A percentile compares a stretch with the other conserved stretches of the same genome.
Evolutionary conservation across 2,888 invertebrate genomes (phyloP).

Genomic region (Syrista parreyssii): DNA sequence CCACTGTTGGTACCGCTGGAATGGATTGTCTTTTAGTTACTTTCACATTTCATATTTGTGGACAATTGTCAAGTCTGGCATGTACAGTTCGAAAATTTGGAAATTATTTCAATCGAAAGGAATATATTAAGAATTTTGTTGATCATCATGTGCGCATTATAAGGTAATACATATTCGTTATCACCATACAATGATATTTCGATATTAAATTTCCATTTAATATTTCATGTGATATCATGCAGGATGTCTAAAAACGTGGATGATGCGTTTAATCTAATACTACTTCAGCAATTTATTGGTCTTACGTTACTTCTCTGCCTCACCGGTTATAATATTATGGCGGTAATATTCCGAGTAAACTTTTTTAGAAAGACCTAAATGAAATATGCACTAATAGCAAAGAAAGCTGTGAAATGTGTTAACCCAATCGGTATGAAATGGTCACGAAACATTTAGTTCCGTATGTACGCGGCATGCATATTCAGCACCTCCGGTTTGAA

Average conservation of each 20-base stretch:
- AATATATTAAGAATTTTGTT: not conserved
- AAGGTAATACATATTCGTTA: not conserved
- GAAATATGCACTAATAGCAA: too few relatives aligned
- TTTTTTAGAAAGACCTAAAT: too few relatives aligned
- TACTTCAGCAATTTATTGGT: conserved; percentile 21
- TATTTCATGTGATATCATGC: not conserved
- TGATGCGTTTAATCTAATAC: not conserved
- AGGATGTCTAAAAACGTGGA: not conserved
- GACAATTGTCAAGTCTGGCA: conserved; percentile 23
- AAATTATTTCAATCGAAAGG: too few relatives aligned
- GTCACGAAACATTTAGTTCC: too few relatives aligned
- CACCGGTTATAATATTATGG: conserved; percentile 14
- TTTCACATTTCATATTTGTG: conserved; percentile 27
- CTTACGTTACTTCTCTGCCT: conserved; percentile 25
- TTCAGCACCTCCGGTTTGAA: too few relatives aligned
- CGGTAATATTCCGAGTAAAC: conserved; percentile 9
- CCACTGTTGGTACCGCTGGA: conserved; percentile 20
- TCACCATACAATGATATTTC: not conserved
- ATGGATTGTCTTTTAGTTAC: conserved; percentile 21
- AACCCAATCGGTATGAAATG: too few relatives aligned
- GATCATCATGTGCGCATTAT: not conserved
- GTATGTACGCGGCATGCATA: too few relatives aligned
- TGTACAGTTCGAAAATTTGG: conserved; percentile 1
- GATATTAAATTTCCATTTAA: not conserved
- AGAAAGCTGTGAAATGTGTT: too few relatives aligned